Evolutionary conservation across 2,888 invertebrate genomes (phyloP).

Genomic region (Orchesella flavescens): DNA sequence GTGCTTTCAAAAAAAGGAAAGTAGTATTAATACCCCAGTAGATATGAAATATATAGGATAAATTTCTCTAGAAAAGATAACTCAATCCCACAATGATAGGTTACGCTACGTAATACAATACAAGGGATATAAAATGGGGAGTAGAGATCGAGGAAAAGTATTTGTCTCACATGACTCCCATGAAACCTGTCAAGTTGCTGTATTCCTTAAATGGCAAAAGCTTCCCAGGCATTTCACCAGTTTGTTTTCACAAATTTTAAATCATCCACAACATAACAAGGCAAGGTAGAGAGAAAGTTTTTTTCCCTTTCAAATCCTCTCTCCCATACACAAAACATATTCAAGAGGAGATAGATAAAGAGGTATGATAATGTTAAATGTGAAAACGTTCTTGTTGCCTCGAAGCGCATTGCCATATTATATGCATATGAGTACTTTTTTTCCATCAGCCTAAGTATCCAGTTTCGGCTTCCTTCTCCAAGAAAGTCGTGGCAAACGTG

Average conservation of each 20-base stretch:
- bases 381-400: slow-evolving; percentile 22
- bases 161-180: slow-evolving; percentile 8
- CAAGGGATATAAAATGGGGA: neutral
- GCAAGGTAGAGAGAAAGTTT: too few relatives aligned
- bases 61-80: too few relatives aligned
- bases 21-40: too few relatives aligned
- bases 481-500: neutral
- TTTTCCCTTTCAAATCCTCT: neutral
- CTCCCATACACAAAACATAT: neutral
- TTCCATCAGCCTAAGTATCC: neutral
- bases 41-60: too few relatives aligned
- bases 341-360: neutral
- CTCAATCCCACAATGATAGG: too few relatives aligned
- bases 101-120: too few relatives aligned
- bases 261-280: slow-evolving; percentile 16
- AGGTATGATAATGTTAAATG: neutral
- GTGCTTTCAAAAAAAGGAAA: too few relatives aligned
- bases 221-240: neutral
- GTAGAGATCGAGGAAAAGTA: neutral
- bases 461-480: neutral
- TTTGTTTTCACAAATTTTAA: slow-evolving; percentile 32
- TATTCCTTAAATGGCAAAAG: slow-evolving; percentile 9
- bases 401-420: neutral
- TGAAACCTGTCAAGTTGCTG: slow-evolving; percentile 29
- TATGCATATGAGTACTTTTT: neutral